A percentile compares a stretch with the other conserved stretches of the same genome.
These are phyloP conservation scores for Lithophane socia DNA, from an alignment of 2,888 invertebrate species.

Conservation along the genomic window DNA sequence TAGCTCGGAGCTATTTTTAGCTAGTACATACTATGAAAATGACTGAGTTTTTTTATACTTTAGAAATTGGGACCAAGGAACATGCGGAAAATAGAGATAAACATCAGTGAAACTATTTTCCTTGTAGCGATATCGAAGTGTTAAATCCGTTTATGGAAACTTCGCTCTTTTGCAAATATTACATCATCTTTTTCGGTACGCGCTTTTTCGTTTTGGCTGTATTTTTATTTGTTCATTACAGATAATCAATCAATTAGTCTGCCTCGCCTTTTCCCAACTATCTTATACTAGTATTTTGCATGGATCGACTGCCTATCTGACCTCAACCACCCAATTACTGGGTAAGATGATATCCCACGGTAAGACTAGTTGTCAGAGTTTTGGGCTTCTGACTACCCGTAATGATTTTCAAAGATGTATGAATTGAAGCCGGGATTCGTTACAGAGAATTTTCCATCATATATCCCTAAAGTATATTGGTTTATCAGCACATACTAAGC, in stretches of 20 bases:
- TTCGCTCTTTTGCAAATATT: no score
- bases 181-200: neutral
- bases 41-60: neutral
- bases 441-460: neutral
- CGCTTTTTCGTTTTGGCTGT: no score
- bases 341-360: no score
- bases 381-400: no score
- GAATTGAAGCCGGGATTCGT: neutral
- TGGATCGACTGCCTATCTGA: no score
- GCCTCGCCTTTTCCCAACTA: no score
- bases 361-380: no score
- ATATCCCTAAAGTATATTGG: neutral
- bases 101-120: neutral
- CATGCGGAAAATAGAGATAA: neutral
- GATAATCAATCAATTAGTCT: no score
- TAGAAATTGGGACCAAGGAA: neutral
- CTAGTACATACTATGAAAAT: neutral
- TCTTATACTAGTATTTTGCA: no score
- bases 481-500: constrained; percentile 13
- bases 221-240: no score
- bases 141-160: neutral
- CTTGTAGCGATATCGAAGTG: neutral
- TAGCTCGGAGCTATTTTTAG: neutral
- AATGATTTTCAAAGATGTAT: no score
- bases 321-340: no score